phyloP scores from a whole-genome alignment of 2,888 invertebrate species.

The Acleris cristana region DNA sequence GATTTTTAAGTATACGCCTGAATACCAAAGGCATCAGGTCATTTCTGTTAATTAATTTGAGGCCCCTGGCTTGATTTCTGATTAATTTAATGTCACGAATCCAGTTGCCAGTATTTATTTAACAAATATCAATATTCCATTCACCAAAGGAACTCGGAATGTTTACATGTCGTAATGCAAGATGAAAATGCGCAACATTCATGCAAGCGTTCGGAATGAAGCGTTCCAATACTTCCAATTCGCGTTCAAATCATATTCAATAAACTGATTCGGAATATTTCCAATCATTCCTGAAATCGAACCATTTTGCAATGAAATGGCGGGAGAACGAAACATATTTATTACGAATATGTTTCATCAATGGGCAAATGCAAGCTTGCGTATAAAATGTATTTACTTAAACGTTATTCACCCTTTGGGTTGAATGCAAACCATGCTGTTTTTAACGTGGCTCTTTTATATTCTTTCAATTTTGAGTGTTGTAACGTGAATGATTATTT shows the following conservation, averaged over 20 bases:
- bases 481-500: no score
- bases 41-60: no score
- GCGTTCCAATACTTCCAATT: constrained; percentile 26
- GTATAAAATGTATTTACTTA: neutral
- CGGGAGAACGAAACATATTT: neutral
- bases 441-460: no score
- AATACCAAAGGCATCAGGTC: no score
- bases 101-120: no score
- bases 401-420: no score
- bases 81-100: no score
- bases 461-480: no score
- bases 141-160: neutral
- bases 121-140: neutral
- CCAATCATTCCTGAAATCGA: constrained; percentile 30
- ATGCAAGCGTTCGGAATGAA: neutral
- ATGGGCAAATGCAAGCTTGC: neutral
- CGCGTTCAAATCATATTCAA: constrained; percentile 22
- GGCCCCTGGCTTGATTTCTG: no score
- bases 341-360: no score
- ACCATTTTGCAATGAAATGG: constrained; percentile 7
- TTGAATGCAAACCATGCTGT: no score
- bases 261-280: constrained; percentile 27
- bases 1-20: no score
- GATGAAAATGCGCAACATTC: constrained; percentile 19
- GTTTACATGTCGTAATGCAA: constrained; percentile 26